These are phyloP conservation scores for Crocallis elinguaria DNA, from an alignment of 2,888 invertebrate species.

Conservation along the genomic window DNA sequence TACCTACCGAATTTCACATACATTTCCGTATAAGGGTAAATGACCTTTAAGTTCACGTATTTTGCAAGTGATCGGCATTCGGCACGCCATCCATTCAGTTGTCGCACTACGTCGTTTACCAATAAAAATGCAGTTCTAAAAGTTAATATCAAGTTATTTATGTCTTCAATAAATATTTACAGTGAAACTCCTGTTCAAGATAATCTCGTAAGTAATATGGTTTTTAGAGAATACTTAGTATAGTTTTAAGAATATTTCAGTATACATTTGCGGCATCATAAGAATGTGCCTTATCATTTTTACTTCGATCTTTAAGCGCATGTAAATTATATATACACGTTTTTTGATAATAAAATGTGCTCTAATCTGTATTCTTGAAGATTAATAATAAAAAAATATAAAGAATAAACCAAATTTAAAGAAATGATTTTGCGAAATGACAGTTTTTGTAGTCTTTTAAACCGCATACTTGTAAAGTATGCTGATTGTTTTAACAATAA, in stretches of 20 bases:
- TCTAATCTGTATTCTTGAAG: background rate
- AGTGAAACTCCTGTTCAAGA: too few species aligned
- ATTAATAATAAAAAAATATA: background rate
- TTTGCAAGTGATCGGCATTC: constrained; percentile 4
- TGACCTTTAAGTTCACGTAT: constrained; percentile 1
- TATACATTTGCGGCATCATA: background rate
- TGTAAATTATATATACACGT: background rate
- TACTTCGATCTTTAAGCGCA: background rate
- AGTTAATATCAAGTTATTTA: too few species aligned
- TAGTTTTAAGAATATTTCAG: background rate
- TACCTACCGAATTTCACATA: constrained; percentile 1
- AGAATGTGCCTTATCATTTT: background rate
- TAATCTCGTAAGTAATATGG: too few species aligned
- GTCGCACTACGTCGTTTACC: too few species aligned
- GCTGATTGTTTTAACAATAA: too few species aligned
- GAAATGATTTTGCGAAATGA: background rate
- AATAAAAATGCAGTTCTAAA: too few species aligned
- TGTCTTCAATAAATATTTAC: too few species aligned
- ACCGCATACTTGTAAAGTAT: too few species aligned
- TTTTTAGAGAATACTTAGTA: too few species aligned
- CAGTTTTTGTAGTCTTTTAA: too few species aligned
- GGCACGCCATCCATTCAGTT: background rate
- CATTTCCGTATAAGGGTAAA: constrained; percentile 16
- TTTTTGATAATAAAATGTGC: background rate
- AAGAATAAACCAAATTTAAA: too few species aligned